Conservation (phyloP, 1,140 invertebrate genomes). For the Sitophilus oryzae region DNA sequence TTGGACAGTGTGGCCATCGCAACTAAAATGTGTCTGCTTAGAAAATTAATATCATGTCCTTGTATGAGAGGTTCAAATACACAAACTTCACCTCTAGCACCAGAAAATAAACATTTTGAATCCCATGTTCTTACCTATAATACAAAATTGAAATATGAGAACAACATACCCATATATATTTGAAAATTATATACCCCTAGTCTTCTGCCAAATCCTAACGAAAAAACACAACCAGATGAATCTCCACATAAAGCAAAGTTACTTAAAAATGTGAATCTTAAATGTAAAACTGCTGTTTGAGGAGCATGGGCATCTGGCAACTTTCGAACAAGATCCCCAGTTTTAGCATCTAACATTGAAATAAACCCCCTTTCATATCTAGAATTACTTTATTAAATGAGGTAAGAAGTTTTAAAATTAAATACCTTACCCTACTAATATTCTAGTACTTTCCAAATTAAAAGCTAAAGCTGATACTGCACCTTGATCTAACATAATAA, state of each 20-base stretch:
- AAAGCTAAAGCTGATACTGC: constrained; percentile 82
- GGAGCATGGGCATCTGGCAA: constrained; percentile 82
- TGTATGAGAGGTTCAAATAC: constrained; percentile 78
- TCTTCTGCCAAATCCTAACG: constrained; percentile 83
- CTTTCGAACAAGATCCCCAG: constrained; percentile 70
- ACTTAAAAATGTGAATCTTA: constrained; percentile 58
- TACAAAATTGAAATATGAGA: not conserved
- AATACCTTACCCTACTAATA: constrained; percentile 68
- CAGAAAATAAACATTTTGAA: constrained; percentile 86
- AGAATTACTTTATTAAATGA: constrained; percentile 6
- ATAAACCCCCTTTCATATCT: constrained; percentile 77
- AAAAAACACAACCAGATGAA: constrained; percentile 96
- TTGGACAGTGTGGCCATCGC: constrained; percentile 91
- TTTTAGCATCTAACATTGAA: constrained; percentile 72
- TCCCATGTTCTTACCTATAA: constrained; percentile 62
- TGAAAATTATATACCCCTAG: constrained; percentile 60
- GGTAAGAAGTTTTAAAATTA: not conserved
- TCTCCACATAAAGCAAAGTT: constrained; percentile 79
- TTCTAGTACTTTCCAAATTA: constrained; percentile 77
- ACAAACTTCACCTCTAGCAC: constrained; percentile 90
- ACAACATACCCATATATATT: not conserved
- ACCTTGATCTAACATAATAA: constrained; percentile 61
- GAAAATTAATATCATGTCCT: constrained; percentile 60
- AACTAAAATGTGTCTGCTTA: constrained; percentile 71
- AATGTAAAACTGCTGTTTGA: constrained; percentile 78